A percentile compares a stretch with the other conserved stretches of the same genome.
These are phyloP conservation scores for Pseudolycoriella hygida DNA, from an alignment of 2,888 invertebrate species.

Conservation along the genomic window DNA sequence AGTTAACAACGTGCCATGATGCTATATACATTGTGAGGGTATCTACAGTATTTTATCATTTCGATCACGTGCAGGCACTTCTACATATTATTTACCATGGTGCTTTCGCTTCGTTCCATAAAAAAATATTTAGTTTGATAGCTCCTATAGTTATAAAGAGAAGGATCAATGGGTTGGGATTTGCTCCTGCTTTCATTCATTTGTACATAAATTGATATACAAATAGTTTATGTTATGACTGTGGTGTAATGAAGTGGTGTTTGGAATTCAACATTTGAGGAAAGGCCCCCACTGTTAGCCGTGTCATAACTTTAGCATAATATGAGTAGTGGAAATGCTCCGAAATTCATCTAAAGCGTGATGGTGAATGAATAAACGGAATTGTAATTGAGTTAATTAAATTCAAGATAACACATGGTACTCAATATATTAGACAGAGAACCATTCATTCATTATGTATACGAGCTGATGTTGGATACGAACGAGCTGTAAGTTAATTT, in stretches of 20 bases:
- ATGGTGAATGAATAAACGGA: neutral
- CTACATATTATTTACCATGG: neutral
- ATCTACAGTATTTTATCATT: neutral
- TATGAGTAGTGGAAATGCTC: no score
- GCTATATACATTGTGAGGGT: no score
- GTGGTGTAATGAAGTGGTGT: neutral
- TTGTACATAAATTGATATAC: no score
- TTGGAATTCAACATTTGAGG: neutral
- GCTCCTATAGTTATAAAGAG: neutral
- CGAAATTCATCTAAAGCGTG: neutral
- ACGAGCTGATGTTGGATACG: no score
- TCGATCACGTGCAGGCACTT: neutral
- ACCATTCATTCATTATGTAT: no score
- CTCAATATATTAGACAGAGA: neutral
- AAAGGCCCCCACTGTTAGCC: no score
- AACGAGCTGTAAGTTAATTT: no score
- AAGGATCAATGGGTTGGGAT: no score
- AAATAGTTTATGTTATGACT: neutral
- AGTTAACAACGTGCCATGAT: no score
- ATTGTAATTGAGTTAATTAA: conserved; percentile 1
- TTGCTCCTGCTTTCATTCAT: no score
- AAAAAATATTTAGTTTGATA: neutral
- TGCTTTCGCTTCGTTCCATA: neutral
- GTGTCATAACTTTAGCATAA: no score
- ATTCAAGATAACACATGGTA: neutral